Percentiles rank a stretch among this genome's conserved stretches.
These are phyloP conservation scores for Osmoderma eremita DNA, from an alignment of 2,888 invertebrate genomes.

Conservation along the genomic window DNA sequence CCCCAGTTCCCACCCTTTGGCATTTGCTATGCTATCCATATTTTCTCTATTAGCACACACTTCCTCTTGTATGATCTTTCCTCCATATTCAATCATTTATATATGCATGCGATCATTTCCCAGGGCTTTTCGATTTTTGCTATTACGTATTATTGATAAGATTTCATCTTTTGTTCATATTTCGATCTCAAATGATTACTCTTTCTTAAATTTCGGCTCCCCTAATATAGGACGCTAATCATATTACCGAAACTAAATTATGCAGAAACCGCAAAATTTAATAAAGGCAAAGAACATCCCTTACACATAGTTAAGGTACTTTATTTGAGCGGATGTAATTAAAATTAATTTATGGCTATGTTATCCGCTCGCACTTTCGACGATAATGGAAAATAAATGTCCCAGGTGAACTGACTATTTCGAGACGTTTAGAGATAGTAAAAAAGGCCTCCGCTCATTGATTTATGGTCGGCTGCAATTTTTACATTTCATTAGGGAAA, in stretches of 20 bases:
- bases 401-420: not conserved
- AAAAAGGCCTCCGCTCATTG: not conserved
- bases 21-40: too few species aligned
- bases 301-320: conserved; percentile 29
- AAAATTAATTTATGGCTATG: conserved; percentile 31
- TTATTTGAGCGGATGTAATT: conserved; percentile 30
- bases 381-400: conserved; percentile 23
- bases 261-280: conserved; percentile 33
- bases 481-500: not conserved
- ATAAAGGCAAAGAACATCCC: conserved; percentile 31
- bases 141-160: too few species aligned
- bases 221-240: conserved; percentile 16
- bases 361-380: conserved; percentile 24
- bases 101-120: too few species aligned
- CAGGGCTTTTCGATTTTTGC: too few species aligned
- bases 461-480: not conserved
- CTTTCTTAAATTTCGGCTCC: not conserved
- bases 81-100: too few species aligned
- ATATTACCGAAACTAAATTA: conserved; percentile 28
- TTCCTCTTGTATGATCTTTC: too few species aligned
- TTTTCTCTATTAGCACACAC: too few species aligned
- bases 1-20: too few species aligned
- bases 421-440: not conserved
- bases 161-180: too few species aligned
- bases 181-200: conserved; percentile 7